phyloP scores from a whole-genome alignment of 2,888 invertebrate genomes.

The Mesochorus sp. region DNA sequence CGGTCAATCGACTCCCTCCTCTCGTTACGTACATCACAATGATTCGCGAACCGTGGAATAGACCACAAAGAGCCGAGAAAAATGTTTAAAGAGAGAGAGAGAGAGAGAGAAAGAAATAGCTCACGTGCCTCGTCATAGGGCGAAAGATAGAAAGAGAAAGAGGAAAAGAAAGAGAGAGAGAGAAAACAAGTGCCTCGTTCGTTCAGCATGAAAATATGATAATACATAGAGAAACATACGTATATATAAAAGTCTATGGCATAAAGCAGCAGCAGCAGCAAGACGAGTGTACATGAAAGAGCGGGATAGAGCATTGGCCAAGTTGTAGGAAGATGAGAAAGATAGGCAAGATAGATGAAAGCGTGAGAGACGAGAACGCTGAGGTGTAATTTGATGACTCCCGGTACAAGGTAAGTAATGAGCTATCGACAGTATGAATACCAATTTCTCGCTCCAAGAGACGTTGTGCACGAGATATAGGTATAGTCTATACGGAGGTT shows the following conservation, averaged over 20 bases:
- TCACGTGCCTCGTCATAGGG: conserved; percentile 12
- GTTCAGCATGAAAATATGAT: conserved; percentile 20
- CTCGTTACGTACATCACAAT: conserved; percentile 73
- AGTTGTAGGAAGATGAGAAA: conserved; percentile 25
- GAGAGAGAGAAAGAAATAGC: conserved; percentile 1
- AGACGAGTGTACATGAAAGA: conserved; percentile 16
- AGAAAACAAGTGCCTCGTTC: conserved; percentile 18
- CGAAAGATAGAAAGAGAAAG: background rate
- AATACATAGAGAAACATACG: background rate
- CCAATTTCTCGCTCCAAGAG: conserved; percentile 68
- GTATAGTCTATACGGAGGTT: background rate
- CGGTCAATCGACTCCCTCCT: conserved; percentile 69
- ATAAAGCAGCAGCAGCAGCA: background rate
- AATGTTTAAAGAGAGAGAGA: conserved; percentile 33
- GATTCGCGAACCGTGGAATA: conserved; percentile 50
- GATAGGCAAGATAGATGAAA: conserved; percentile 57
- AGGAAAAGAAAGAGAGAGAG: conserved; percentile 31
- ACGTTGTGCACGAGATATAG: conserved; percentile 7
- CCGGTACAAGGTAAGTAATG: conserved; percentile 72
- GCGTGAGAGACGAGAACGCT: conserved; percentile 72
- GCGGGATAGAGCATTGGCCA: conserved; percentile 20
- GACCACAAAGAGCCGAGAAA: conserved; percentile 28
- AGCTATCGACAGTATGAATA: conserved; percentile 75
- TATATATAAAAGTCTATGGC: background rate
- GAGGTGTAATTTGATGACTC: conserved; percentile 74